These are phyloP conservation scores for Enteromius treurensis DNA, from an alignment of 2,797 vertebrate genomes.

Conservation along the genomic window DNA sequence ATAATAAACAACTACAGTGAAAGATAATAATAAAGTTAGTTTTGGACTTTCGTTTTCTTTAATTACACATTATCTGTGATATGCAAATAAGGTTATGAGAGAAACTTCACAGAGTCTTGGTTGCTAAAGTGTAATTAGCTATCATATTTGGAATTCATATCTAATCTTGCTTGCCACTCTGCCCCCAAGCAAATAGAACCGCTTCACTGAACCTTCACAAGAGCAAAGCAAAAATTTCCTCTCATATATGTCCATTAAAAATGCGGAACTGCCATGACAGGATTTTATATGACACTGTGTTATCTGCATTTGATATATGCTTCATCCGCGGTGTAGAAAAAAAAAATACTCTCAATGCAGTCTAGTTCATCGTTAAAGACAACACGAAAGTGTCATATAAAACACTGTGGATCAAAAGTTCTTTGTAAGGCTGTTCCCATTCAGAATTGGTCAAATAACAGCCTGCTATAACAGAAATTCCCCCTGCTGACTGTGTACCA, in stretches of 20 bases:
- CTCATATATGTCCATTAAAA: constrained; percentile 24
- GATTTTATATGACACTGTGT: constrained; percentile 4
- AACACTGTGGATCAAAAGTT: background rate
- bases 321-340: background rate
- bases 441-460: background rate
- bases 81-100: constrained; percentile 13
- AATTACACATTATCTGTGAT: constrained; percentile 5
- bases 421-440: background rate
- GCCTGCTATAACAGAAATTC: background rate
- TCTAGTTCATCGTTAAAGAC: background rate
- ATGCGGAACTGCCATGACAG: constrained; percentile 15
- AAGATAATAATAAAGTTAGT: constrained; percentile 5
- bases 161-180: constrained; percentile 8
- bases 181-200: background rate
- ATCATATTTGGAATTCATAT: constrained; percentile 29
- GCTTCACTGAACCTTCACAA: constrained; percentile 17
- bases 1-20: background rate
- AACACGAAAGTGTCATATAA: background rate
- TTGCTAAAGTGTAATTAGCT: constrained; percentile 22
- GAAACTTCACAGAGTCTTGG: constrained; percentile 1
- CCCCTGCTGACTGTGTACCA: background rate
- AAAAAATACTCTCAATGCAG: background rate
- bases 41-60: background rate
- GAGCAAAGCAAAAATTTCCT: background rate
- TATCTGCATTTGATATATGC: background rate